A percentile compares a stretch with the other conserved stretches of the same genome.
Conservation (phyloP, 2,888 invertebrate species). For the Brachypterus glaber region DNA sequence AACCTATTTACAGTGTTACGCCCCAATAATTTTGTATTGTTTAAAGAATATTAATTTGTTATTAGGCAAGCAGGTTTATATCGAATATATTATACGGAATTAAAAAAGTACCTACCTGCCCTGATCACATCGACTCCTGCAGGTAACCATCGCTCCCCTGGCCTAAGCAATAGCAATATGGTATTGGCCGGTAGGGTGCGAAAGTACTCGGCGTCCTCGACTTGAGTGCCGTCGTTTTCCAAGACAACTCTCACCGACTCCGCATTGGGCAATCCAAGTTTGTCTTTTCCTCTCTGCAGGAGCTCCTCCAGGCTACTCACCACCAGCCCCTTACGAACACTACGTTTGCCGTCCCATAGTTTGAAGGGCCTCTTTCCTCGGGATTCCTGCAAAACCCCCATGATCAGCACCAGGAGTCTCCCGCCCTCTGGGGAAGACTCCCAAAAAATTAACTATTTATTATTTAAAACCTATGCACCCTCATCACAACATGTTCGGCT, state of each 20-base stretch:
- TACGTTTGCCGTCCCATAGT: slow-evolving; percentile 93
- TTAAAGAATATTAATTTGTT: too few relatives aligned
- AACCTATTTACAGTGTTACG: too few relatives aligned
- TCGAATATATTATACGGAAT: too few relatives aligned
- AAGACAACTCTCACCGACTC: slow-evolving; percentile 85
- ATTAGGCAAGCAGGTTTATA: too few relatives aligned
- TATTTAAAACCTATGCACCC: slow-evolving; percentile 6
- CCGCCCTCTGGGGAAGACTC: background rate
- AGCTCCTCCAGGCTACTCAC: slow-evolving; percentile 84
- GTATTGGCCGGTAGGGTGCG: slow-evolving; percentile 87
- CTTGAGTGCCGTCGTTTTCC: slow-evolving; percentile 93
- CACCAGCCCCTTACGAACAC: slow-evolving; percentile 85
- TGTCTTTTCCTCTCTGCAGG: slow-evolving; percentile 66
- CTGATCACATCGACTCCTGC: slow-evolving; percentile 90
- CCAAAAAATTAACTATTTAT: too few relatives aligned
- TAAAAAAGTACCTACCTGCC: slow-evolving; percentile 62
- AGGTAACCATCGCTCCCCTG: slow-evolving; percentile 88
- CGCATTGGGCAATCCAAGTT: slow-evolving; percentile 75
- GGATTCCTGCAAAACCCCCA: slow-evolving; percentile 64
- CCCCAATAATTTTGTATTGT: too few relatives aligned
- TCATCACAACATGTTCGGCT: slow-evolving; percentile 12
- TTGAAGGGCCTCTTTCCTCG: slow-evolving; percentile 94
- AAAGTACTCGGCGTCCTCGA: slow-evolving; percentile 94
- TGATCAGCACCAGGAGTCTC: slow-evolving; percentile 11
- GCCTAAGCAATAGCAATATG: slow-evolving; percentile 76